phyloP scores from a whole-genome alignment of 2,888 invertebrate genomes.

The Spisula subtruncata region DNA sequence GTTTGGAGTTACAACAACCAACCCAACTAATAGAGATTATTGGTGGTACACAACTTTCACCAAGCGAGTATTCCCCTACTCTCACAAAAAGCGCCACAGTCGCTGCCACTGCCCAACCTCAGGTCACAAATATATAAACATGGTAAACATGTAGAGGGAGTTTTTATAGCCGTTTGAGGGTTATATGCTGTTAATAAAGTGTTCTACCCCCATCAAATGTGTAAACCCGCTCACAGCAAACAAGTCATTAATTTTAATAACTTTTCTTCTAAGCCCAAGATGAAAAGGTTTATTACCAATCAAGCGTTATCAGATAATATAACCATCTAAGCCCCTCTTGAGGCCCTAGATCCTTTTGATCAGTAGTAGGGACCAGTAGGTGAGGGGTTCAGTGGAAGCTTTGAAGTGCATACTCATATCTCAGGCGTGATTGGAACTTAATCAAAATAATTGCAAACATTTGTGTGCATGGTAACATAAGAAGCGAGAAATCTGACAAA shows the following conservation, averaged over 20 bases:
- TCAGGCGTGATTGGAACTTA: slow-evolving; percentile 53
- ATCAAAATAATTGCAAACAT: slow-evolving; percentile 65
- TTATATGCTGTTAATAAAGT: too few species aligned
- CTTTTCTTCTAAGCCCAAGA: slow-evolving; percentile 32
- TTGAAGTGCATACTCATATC: slow-evolving; percentile 47
- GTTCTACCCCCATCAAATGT: background rate
- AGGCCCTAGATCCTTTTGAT: slow-evolving; percentile 40
- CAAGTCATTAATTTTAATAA: slow-evolving; percentile 25
- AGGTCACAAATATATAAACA: too few species aligned
- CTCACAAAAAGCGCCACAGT: too few species aligned
- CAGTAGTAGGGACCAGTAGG: slow-evolving; percentile 35
- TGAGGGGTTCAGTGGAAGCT: slow-evolving; percentile 38
- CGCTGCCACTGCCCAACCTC: too few species aligned
- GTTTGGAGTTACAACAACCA: too few species aligned
- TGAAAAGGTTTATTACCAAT: slow-evolving; percentile 36
- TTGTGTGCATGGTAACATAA: slow-evolving; percentile 56
- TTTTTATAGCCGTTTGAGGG: too few species aligned
- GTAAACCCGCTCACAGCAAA: background rate
- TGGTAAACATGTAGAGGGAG: too few species aligned
- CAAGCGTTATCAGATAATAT: slow-evolving; percentile 34
- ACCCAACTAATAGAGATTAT: too few species aligned
- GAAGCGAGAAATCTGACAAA: slow-evolving; percentile 41
- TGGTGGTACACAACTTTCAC: too few species aligned
- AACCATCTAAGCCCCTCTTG: slow-evolving; percentile 5
- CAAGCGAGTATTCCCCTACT: too few species aligned